Evolutionary conservation across 2,797 vertebrate genomes (phyloP).

Genomic region (Zenarchopterus dispar): DNA sequence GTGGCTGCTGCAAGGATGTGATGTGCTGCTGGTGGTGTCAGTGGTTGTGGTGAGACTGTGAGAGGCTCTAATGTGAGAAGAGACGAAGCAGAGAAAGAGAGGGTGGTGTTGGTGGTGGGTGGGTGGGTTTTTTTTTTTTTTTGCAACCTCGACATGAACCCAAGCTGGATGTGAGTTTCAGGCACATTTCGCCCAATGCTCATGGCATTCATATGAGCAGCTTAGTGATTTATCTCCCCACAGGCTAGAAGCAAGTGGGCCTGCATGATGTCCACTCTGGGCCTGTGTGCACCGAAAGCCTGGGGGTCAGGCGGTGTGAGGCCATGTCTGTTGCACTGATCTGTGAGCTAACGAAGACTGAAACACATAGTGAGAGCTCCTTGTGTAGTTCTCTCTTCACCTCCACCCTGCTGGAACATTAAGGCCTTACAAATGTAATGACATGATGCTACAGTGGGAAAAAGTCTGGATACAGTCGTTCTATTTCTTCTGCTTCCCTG

Average conservation of each 20-base stretch:
- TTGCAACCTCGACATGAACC: conserved; percentile 78
- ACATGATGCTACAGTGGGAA: conserved; percentile 21
- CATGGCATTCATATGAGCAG: conserved; percentile 66
- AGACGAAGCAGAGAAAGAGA: conserved; percentile 66
- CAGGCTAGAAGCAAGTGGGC: conserved; percentile 42
- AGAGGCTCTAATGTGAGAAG: conserved; percentile 81
- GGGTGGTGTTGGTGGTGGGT: conserved; percentile 44
- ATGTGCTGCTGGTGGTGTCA: conserved; percentile 70
- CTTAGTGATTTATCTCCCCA: conserved; percentile 58
- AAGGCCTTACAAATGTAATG: conserved; percentile 34
- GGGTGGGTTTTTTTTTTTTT: conserved; percentile 47
- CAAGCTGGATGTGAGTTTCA: conserved; percentile 67
- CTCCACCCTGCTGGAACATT: conserved; percentile 33
- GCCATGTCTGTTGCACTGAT: conserved; percentile 44
- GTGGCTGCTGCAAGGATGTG: conserved; percentile 66
- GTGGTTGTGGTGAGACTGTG: conserved; percentile 69
- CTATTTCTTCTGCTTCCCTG: conserved; percentile 30
- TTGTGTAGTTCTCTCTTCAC: conserved; percentile 28
- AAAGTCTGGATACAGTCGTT: conserved; percentile 36
- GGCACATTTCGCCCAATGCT: conserved; percentile 63
- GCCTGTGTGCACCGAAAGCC: conserved; percentile 37
- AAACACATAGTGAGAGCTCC: conserved; percentile 13
- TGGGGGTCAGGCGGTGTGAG: conserved; percentile 51
- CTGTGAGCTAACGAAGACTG: conserved; percentile 47
- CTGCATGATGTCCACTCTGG: conserved; percentile 55